phyloP scores from a whole-genome alignment of 2,113 vertebrate genomes.

The Sinocyclocheilus anshuiensis region DNA sequence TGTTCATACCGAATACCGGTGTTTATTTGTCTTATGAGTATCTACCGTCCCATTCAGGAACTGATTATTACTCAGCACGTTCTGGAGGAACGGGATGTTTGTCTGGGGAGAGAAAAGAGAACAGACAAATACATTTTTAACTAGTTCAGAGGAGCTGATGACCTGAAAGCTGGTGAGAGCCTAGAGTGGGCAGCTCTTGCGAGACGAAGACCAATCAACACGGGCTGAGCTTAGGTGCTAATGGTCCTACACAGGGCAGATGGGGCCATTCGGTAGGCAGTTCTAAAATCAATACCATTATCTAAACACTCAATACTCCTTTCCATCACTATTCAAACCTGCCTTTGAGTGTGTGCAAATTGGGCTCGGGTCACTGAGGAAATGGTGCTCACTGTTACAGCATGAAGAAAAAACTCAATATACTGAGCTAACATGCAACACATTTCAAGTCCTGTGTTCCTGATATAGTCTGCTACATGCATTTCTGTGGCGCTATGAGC shows the following conservation, averaged over 20 bases:
- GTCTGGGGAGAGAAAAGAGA: slow-evolving; percentile 73
- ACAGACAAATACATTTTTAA: background rate
- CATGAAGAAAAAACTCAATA: slow-evolving; percentile 3
- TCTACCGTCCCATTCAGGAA: slow-evolving; percentile 89
- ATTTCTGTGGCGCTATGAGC: background rate
- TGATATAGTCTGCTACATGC: background rate
- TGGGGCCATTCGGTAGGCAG: slow-evolving; percentile 39
- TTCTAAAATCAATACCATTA: slow-evolving; percentile 59
- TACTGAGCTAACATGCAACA: background rate
- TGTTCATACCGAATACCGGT: no score
- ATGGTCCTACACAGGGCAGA: slow-evolving; percentile 48
- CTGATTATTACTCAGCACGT: slow-evolving; percentile 88
- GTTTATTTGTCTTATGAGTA: no score
- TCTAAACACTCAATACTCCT: slow-evolving; percentile 49
- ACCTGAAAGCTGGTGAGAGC: slow-evolving; percentile 5
- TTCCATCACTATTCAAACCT: slow-evolving; percentile 46
- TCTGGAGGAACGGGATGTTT: slow-evolving; percentile 95
- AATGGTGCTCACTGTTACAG: background rate
- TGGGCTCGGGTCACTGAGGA: background rate
- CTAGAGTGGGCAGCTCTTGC: background rate
- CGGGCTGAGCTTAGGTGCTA: slow-evolving; percentile 33
- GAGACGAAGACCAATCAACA: slow-evolving; percentile 6
- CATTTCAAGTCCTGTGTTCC: slow-evolving; percentile 1
- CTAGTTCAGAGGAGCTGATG: slow-evolving; percentile 6
- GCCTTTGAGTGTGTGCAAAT: background rate